Evolutionary conservation across 2,113 vertebrate genomes (phyloP), one percentile per base, ranked within the genome.

Genomic region (Mirza zaza): DNA sequence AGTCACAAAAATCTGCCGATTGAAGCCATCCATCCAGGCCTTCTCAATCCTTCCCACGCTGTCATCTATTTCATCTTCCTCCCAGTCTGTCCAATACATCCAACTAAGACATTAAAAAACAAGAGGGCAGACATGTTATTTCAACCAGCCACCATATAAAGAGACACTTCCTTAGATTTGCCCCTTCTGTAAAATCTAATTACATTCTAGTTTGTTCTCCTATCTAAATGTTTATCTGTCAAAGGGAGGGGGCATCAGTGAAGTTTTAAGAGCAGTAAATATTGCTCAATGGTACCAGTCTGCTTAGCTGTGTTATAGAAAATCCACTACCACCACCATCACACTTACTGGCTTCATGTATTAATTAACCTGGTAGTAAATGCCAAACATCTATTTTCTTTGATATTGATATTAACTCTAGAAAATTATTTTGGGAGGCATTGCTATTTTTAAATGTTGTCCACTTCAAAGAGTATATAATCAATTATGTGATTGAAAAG

Each of bases 51-150:
- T 99, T 95, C 99, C 99, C 82, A 99, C 99, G 96, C 99, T 99
- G 99, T 99, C 99, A 87, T 99, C 99, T 95, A 99, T 99, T 95
- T 99, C 99, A 98, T 99, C 99, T 97, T 99, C 99, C 95, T 99
- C 99, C 99, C 99, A 99, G 98, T 99, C 99, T 50, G 99, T 99
- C 99, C 99, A 99, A 90, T 99, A 99, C 99, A 99, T 99, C 99
- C 99, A 99, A 83, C 99, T 99, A 95, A 25, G 94, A 97, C 52
- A 97, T 96, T 7, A 97, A 36, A 98, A 68, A 76, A 98, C 80
- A 96, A n/a, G 45, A 98, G 73, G 8, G 29, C 57, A 96, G 39
- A 90, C 17, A n/a, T 57, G 42, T 77, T 90, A 89, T 83, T 98
- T 93, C 88, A 94, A 94, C 45, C 20, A 96, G 15, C 1, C 25